Evolutionary conservation across 1,140 invertebrate species (phyloP), one percentile per base, ranked within the genome.

Genomic region (Oreohelix idahoensis): DNA sequence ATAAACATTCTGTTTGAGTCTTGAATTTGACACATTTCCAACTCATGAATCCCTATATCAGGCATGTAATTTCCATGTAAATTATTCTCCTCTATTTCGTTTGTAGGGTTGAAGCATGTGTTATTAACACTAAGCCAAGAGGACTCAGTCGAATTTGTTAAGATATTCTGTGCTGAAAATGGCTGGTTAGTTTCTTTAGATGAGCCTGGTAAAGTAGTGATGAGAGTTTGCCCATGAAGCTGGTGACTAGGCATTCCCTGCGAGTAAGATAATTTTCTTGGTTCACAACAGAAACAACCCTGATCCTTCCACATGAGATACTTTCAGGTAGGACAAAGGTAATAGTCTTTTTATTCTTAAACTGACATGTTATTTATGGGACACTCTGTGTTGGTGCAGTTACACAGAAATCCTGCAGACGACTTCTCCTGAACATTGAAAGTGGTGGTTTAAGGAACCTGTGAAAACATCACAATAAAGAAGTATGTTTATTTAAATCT

Each of bases 201-300:
- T 4, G 10, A 15, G 42, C 15, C 32, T 10, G 69, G n/a, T 4
- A 36, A 36, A 20, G 32, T 23, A 70, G 15, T 20, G 11, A 20
- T 70, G 15, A 17, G 15, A 15, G 29, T 13, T 38, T 38, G 11
- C 23, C 32, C 15, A 2, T 36, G 10, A 2, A 70, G 13, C 36
- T 36, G 69, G 10, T 36, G n/a, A 35, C 29, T 38, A 4, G 29
- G 15, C 69, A 35, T 35, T 38, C 13, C 23, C 42, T 45, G 42
- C 5, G 42, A 45, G 42, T 45, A 5, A 1, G 75, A 35, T 23
- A 39, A 15, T 35, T 35, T 15, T 29, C 38, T 35, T 69, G 78
- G 63, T 69, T 58, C 78, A 79, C 78, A 79, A 35, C 78, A 79
- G 36, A 79, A 79, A 35, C 78, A 79, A 13, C 35, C 35, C 35